These are phyloP conservation scores for Eupelmus urozonus DNA, from an alignment of 2,888 invertebrate genomes.

Conservation along the genomic window DNA sequence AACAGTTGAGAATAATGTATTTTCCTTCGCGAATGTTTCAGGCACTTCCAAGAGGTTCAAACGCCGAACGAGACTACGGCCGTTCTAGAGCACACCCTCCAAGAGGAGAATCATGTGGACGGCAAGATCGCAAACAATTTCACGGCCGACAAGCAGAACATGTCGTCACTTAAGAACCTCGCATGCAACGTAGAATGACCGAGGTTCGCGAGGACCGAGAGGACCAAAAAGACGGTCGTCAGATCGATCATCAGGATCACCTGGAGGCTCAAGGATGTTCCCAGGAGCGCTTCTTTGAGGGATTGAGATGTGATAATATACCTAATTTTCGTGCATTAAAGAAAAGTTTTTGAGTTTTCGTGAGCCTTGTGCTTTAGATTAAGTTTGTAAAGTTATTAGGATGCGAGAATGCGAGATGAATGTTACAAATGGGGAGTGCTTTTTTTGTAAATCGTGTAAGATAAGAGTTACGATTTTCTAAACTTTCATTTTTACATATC, in stretches of 20 bases:
- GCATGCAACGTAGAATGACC: slow-evolving; percentile 44
- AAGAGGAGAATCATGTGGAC: slow-evolving; percentile 20
- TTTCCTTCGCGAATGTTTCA: no score
- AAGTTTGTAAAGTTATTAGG: no score
- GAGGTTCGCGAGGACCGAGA: neutral
- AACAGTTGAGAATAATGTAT: no score
- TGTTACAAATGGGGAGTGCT: no score
- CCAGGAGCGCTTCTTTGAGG: no score
- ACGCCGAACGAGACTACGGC: slow-evolving; percentile 44
- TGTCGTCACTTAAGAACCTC: slow-evolving; percentile 47
- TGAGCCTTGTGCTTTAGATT: no score
- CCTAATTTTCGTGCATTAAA: neutral
- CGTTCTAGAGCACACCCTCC: slow-evolving; percentile 28
- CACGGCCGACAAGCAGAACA: slow-evolving; percentile 33
- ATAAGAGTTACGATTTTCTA: neutral
- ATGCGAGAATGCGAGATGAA: no score
- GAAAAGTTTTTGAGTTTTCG: no score
- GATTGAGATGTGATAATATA: neutral
- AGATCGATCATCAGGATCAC: slow-evolving; percentile 19
- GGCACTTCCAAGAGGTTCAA: slow-evolving; percentile 50
- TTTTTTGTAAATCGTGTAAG: neutral
- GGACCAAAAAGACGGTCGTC: neutral
- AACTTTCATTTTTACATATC: neutral
- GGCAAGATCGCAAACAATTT: slow-evolving; percentile 13
- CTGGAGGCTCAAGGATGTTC: slow-evolving; percentile 7